A percentile compares a stretch with the other conserved stretches of the same genome.
phyloP scores from a whole-genome alignment of 2,113 vertebrate species.

The Catharus fuscescens region DNA sequence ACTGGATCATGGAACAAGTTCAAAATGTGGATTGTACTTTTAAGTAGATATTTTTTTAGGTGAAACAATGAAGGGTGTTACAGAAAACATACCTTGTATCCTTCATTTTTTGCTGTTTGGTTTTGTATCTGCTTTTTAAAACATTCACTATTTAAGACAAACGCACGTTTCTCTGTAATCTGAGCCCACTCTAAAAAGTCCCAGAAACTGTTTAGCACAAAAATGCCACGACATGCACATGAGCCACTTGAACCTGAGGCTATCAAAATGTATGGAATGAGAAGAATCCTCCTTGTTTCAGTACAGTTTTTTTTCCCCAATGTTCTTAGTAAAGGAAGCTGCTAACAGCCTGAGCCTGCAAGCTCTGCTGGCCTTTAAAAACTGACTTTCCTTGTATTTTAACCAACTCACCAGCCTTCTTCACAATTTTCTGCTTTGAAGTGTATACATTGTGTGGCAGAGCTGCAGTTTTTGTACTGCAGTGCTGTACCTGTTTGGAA shows the following conservation, averaged over 20 bases:
- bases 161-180: neutral
- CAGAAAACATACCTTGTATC: neutral
- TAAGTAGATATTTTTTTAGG: neutral
- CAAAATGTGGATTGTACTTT: neutral
- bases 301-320: no score
- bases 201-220: neutral
- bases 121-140: neutral
- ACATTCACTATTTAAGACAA: neutral
- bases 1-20: neutral
- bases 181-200: neutral
- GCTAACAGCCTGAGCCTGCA: neutral
- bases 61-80: neutral
- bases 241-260: neutral
- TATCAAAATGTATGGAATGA: neutral
- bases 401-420: neutral
- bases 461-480: neutral
- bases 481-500: neutral
- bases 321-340: neutral
- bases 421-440: neutral
- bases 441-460: fast-evolving
- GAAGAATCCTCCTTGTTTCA: neutral
- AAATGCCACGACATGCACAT: neutral
- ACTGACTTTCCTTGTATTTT: neutral
- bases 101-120: neutral
- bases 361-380: neutral